A percentile compares a stretch with the other conserved stretches of the same genome.
These are phyloP conservation scores for Drosophila mimetica DNA, from an alignment of 2,888 invertebrate genomes.

Conservation along the genomic window DNA sequence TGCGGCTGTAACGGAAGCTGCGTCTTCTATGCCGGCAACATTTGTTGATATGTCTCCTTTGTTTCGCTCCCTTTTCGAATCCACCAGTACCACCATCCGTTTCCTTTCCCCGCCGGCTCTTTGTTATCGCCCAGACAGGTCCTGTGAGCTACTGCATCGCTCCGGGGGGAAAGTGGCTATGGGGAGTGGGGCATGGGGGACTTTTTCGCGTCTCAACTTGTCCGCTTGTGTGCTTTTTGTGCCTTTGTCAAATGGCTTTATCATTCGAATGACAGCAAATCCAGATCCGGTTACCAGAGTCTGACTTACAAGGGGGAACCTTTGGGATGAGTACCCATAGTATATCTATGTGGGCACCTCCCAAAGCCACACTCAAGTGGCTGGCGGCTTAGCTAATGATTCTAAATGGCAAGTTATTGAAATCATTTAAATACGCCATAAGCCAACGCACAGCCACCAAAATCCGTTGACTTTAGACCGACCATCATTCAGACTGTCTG, in stretches of 20 bases:
- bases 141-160: constrained; percentile 43
- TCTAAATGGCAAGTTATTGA: constrained; percentile 58
- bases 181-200: constrained; percentile 2
- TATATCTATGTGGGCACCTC: constrained; percentile 13
- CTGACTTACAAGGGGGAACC: constrained; percentile 32
- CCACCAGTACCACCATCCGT: constrained; percentile 11
- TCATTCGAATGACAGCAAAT: constrained; percentile 66
- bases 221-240: constrained; percentile 55
- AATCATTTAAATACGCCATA: constrained; percentile 53
- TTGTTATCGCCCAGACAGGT: constrained; percentile 51
- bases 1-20: constrained; percentile 42
- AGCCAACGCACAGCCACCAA: constrained; percentile 31
- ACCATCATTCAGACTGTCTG: constrained; percentile 5
- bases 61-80: constrained; percentile 16
- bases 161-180: neutral
- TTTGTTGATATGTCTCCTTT: constrained; percentile 56
- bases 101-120: constrained; percentile 24
- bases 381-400: constrained; percentile 54
- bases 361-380: constrained; percentile 47
- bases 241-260: constrained; percentile 64
- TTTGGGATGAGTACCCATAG: no score
- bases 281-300: constrained; percentile 46
- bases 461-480: constrained; percentile 32
- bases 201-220: constrained; percentile 52
- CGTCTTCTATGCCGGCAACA: constrained; percentile 46